Conservation (phyloP, 92 coral and sea anemone species). For the Meandrina meandrites region DNA sequence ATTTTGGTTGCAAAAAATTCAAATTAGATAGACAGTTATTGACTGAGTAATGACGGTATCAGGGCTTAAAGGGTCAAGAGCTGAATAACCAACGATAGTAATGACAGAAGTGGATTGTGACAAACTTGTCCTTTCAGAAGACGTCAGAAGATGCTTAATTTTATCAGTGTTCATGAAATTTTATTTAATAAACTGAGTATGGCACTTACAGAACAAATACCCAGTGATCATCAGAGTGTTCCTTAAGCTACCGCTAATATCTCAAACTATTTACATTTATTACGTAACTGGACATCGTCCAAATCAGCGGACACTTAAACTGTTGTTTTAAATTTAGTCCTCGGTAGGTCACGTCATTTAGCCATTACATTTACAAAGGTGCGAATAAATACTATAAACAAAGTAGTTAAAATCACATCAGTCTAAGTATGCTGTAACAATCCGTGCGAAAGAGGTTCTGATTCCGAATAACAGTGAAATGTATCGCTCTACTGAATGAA, state of each 20-base stretch:
- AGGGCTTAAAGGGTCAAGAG: no score
- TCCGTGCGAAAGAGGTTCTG: not conserved
- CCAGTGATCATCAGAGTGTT: not conserved
- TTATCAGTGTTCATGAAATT: not conserved
- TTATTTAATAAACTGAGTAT: not conserved
- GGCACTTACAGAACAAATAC: not conserved
- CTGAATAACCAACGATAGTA: no score
- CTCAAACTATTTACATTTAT: slow-evolving; percentile 13
- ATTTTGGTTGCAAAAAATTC: no score
- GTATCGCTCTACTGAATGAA: not conserved
- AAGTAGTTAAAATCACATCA: not conserved
- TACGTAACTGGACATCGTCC: not conserved
- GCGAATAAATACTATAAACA: not conserved
- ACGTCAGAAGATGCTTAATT: no score
- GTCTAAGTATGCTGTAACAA: not conserved
- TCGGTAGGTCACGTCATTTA: not conserved
- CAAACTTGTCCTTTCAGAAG: no score
- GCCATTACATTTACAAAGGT: not conserved
- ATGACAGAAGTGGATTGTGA: no score
- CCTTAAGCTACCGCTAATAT: not conserved
- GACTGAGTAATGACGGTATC: no score
- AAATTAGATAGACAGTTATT: no score
- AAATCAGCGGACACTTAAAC: not conserved
- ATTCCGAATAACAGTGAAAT: not conserved
- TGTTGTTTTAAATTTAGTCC: no score